phyloP scores from a whole-genome alignment of 1,140 invertebrate species.

The Macrobrachium nipponense region DNA sequence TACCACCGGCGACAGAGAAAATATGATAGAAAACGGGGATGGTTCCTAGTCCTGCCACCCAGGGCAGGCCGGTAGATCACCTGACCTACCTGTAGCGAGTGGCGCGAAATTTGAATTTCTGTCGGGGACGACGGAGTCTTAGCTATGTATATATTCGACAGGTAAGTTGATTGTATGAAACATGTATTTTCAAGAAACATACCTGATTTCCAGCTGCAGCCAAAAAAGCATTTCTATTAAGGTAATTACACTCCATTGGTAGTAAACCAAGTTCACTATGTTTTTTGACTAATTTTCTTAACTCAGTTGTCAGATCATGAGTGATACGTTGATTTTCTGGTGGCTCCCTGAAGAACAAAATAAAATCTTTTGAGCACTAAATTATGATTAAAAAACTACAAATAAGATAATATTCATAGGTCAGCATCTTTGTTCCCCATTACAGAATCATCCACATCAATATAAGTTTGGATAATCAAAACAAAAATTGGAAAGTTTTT shows the following conservation, averaged over 20 bases:
- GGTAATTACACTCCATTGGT: constrained; percentile 95
- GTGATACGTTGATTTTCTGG: constrained; percentile 63
- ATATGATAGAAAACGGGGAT: no score
- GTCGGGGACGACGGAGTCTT: no score
- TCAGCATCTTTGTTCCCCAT: not conserved
- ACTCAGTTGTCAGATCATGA: constrained; percentile 61
- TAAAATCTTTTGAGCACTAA: constrained; percentile 16
- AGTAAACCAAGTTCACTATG: constrained; percentile 88
- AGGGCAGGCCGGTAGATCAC: no score
- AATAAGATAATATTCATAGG: constrained; percentile 7
- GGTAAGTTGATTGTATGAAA: no score
- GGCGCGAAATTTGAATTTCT: no score
- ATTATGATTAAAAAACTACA: constrained; percentile 39
- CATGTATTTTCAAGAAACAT: constrained; percentile 21
- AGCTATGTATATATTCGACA: no score
- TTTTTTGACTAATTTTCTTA: constrained; percentile 73
- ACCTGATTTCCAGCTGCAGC: constrained; percentile 80
- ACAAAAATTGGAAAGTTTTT: no score
- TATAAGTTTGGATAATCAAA: no score
- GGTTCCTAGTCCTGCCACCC: no score
- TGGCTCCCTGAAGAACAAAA: constrained; percentile 53
- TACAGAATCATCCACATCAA: no score
- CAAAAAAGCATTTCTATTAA: constrained; percentile 91
- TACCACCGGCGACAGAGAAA: no score
- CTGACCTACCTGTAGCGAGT: no score